Conservation (phyloP, 2,113 vertebrate species). For the Tychaedon coryphoeus region DNA sequence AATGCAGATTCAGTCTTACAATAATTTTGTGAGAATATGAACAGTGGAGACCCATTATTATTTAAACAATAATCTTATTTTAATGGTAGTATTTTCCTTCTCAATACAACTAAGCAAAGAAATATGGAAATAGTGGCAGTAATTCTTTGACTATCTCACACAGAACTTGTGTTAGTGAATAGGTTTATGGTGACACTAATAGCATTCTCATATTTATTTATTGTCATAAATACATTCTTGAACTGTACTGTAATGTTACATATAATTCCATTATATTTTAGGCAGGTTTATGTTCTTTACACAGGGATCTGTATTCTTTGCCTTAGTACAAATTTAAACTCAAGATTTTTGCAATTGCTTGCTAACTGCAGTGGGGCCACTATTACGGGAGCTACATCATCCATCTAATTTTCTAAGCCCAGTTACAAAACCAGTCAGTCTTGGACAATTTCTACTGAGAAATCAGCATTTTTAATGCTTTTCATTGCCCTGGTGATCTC, state of each 20-base stretch:
- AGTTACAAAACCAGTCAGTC: not conserved
- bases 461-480: not conserved
- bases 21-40: not conserved
- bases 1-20: not conserved
- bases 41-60: not conserved
- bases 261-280: not conserved
- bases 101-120: not conserved
- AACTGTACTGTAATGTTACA: not conserved
- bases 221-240: slow-evolving; percentile 1
- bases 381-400: not conserved
- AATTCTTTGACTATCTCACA: not conserved
- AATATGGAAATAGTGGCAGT: not conserved
- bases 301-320: not conserved
- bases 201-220: slow-evolving; percentile 20
- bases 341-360: not conserved
- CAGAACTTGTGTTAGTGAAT: slow-evolving; percentile 6
- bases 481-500: not conserved
- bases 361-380: not conserved
- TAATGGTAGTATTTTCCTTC: not conserved
- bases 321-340: not conserved
- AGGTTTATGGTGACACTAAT: slow-evolving; percentile 5
- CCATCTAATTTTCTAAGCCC: not conserved
- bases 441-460: not conserved
- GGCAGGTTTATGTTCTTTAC: not conserved
- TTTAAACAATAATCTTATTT: not conserved